phyloP scores from a whole-genome alignment of 2,113 vertebrate species.

The Ptilorrhoa leucosticta region DNA sequence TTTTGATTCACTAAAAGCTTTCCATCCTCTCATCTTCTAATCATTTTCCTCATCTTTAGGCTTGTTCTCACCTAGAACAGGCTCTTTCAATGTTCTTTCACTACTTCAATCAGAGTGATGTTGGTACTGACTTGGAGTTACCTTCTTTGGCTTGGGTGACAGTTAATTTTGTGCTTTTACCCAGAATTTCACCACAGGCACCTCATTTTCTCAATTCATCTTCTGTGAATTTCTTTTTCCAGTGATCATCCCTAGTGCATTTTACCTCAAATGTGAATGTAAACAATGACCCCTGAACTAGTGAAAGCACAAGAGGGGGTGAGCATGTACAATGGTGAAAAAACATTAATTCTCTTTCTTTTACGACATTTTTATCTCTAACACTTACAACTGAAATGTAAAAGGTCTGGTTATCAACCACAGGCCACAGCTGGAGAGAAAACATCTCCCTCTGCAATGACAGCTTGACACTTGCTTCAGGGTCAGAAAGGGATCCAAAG shows the following conservation, averaged over 20 bases:
- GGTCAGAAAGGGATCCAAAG: not conserved
- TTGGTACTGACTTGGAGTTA: slow-evolving; percentile 24
- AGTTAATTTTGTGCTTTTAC: slow-evolving; percentile 71
- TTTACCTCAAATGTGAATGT: slow-evolving; percentile 22
- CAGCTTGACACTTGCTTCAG: not conserved
- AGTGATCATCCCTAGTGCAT: slow-evolving; percentile 8
- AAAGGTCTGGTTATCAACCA: slow-evolving; percentile 15
- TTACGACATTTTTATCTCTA: not conserved
- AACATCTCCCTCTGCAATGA: not conserved
- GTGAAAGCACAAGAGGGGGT: not conserved
- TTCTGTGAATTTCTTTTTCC: slow-evolving; percentile 5
- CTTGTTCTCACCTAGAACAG: slow-evolving; percentile 41
- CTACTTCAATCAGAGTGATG: slow-evolving; percentile 74
- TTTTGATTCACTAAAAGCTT: slow-evolving; percentile 69
- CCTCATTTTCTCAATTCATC: slow-evolving; percentile 18
- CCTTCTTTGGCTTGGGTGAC: slow-evolving; percentile 37
- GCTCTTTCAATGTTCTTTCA: slow-evolving; percentile 48
- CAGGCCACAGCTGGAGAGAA: not conserved
- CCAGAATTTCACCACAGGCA: slow-evolving; percentile 51
- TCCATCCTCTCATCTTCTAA: slow-evolving; percentile 32
- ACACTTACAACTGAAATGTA: not conserved
- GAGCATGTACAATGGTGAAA: not conserved
- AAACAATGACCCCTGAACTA: slow-evolving; percentile 29
- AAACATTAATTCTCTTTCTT: slow-evolving; percentile 18
- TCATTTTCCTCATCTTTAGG: slow-evolving; percentile 1